Conservation (phyloP, 2,113 vertebrate genomes). For the Lutjanus erythropterus region DNA sequence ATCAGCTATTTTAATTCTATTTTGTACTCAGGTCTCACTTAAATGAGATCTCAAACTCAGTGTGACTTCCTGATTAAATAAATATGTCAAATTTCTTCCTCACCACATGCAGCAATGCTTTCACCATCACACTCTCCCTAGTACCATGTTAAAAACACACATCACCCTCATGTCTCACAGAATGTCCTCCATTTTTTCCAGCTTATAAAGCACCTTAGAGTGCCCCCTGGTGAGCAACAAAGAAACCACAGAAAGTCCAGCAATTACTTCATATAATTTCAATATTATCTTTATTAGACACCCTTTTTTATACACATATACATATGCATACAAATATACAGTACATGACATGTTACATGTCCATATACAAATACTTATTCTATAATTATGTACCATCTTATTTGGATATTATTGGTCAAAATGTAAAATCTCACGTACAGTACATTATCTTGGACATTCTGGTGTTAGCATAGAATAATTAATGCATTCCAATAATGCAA, state of each 20-base stretch:
- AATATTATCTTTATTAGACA: slow-evolving; percentile 67
- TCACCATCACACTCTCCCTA: background rate
- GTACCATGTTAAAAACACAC: background rate
- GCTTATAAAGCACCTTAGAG: background rate
- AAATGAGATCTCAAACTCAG: too few relatives aligned
- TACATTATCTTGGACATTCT: slow-evolving; percentile 56
- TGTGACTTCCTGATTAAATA: too few relatives aligned
- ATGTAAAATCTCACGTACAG: slow-evolving; percentile 49
- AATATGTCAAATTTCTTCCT: background rate
- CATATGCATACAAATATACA: slow-evolving; percentile 78
- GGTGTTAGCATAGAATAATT: slow-evolving; percentile 57
- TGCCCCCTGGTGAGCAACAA: slow-evolving; percentile 56
- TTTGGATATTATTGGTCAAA: slow-evolving; percentile 43
- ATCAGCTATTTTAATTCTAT: too few relatives aligned
- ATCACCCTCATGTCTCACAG: background rate
- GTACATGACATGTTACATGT: slow-evolving; percentile 53
- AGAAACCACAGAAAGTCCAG: background rate
- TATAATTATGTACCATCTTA: slow-evolving; percentile 47
- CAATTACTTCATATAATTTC: slow-evolving; percentile 19
- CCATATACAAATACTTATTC: slow-evolving; percentile 61
- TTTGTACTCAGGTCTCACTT: too few relatives aligned
- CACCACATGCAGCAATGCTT: background rate
- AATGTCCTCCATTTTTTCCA: background rate
- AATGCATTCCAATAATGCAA: slow-evolving; percentile 72
- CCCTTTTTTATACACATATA: slow-evolving; percentile 68